Conservation (phyloP, 2,113 vertebrate genomes). For the Geococcyx californianus region DNA sequence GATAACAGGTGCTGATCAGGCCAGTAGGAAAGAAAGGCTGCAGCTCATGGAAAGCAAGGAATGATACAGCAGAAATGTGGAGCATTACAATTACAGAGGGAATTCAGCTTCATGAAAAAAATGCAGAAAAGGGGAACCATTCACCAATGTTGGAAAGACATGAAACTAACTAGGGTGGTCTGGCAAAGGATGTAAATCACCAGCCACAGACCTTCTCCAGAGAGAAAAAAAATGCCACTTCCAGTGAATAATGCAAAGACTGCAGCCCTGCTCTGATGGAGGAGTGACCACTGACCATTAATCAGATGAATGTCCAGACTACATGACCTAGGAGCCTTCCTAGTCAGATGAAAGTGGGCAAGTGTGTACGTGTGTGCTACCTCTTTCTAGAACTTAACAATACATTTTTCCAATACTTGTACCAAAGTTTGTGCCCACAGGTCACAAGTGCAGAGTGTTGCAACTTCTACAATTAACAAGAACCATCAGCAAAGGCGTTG, state of each 20-base stretch:
- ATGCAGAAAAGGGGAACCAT: neutral
- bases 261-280: neutral
- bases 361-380: neutral
- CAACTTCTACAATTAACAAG: neutral
- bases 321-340: accelerated
- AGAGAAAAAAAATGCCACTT: neutral
- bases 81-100: neutral
- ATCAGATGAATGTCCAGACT: neutral
- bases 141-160: neutral
- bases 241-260: neutral
- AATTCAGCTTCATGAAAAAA: neutral
- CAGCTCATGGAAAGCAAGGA: neutral
- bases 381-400: neutral
- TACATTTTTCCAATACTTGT: neutral
- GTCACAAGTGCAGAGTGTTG: neutral
- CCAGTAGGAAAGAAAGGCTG: neutral
- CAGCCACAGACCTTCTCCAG: neutral
- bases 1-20: neutral
- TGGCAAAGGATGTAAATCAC: neutral
- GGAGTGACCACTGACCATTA: neutral
- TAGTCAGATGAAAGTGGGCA: neutral
- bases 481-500: neutral
- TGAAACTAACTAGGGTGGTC: neutral
- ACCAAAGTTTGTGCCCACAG: neutral
- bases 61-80: neutral